Evolutionary conservation across 2,113 vertebrate genomes (phyloP).

Genomic region (Camelus bactrianus): DNA sequence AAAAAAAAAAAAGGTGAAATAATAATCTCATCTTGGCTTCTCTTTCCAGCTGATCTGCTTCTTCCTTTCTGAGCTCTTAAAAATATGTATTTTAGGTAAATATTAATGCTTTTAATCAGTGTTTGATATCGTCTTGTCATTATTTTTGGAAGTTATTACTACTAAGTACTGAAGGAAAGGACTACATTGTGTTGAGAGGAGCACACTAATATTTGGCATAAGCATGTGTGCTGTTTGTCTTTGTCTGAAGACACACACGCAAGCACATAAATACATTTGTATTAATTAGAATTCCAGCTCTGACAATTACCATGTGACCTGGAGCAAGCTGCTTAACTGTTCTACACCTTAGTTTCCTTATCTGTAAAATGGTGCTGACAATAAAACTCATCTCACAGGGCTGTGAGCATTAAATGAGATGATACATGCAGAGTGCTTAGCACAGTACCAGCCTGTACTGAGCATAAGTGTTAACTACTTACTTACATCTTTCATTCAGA

Average conservation of each 20-base stretch:
- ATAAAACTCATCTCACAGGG: not conserved
- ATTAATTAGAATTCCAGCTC: constrained; percentile 1
- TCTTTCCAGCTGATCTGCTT: not conserved
- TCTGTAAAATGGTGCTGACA: not conserved
- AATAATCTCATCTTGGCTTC: not conserved
- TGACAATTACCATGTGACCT: not conserved
- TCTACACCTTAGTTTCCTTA: not conserved
- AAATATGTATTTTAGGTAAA: not conserved
- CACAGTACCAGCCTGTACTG: not conserved
- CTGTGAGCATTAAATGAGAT: not conserved
- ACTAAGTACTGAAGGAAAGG: not conserved
- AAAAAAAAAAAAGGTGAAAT: not conserved
- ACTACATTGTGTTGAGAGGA: not conserved
- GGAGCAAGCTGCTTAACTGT: not conserved
- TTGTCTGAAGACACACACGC: not conserved
- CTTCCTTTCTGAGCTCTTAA: not conserved
- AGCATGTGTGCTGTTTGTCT: not conserved
- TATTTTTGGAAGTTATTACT: not conserved
- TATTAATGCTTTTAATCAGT: constrained; percentile 26
- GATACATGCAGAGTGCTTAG: not conserved
- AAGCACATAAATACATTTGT: not conserved
- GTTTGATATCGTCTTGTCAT: not conserved
- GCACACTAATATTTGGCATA: not conserved
- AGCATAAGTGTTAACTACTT: not conserved
- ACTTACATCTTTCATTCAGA: not conserved